Evolutionary conservation across 2,888 invertebrate species (phyloP), one percentile per base, ranked within the genome.

Genomic region (Syritta pipiens): DNA sequence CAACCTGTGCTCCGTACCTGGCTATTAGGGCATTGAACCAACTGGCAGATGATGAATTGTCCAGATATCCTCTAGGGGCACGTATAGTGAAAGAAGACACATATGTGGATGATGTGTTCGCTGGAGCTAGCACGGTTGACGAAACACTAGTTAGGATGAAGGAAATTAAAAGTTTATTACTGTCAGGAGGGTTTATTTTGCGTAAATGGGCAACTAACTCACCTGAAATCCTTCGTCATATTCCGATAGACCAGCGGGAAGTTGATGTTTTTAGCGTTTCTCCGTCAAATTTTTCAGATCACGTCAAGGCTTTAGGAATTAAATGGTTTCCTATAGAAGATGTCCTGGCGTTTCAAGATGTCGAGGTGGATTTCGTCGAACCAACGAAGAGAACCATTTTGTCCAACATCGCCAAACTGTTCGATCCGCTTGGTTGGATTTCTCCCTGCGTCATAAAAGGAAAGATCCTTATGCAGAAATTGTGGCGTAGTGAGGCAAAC

Each of bases 351-450:
- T n/a, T n/a, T n/a, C n/a, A n/a, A n/a, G n/a, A n/a, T n/a, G n/a
- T n/a, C n/a, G n/a, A n/a, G n/a, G n/a, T n/a, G n/a, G n/a, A n/a
- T n/a, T n/a, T n/a, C n/a, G 1, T 14, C 10, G 10, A 37, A 2
- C 6, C 48, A n/a, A 22, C 62, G 7, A 63, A 55, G 14, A 22
- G 24, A 6, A 26, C 24, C 0, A 55, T 55, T 3, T 5, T 40
- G 4, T 55, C 42, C 6, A 42, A 22, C 4, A 28, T 42, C 9
- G 37, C 40, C 2, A 12, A 10, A 10, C 24, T 40, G 2, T 57
- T 40, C 5, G 57, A 57, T 10, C 57, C 28, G 5, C 40, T 57
- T 17, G 57, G 57, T 4, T 57, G 26, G 42, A 42, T 40, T 19
- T 40, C 42, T 3, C 19, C 42, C 2, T 42, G 42, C 10, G 17